A percentile compares a stretch with the other conserved stretches of the same genome.
Conservation (phyloP, 2,888 invertebrate genomes). For the Sycophila texana region DNA sequence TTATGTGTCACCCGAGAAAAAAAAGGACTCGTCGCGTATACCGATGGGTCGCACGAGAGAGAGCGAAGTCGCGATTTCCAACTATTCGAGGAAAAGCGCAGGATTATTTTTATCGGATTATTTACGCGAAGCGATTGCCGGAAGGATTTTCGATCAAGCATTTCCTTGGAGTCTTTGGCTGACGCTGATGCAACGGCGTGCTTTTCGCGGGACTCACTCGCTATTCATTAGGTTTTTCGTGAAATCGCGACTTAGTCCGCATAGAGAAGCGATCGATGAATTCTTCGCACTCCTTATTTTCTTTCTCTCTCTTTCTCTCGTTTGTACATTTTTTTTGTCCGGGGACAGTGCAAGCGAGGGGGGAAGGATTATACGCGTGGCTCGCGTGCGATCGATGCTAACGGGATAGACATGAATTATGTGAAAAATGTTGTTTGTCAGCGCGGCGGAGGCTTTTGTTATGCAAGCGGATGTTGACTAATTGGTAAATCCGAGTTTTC, state of each 20-base stretch:
- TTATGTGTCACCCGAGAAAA: background rate
- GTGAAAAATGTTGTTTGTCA: constrained; percentile 31
- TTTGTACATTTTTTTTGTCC: constrained; percentile 11
- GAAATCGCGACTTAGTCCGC: constrained; percentile 39
- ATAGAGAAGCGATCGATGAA: constrained; percentile 36
- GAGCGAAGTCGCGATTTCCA: background rate
- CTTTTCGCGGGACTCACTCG: constrained; percentile 43
- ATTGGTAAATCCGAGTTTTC: constrained; percentile 19
- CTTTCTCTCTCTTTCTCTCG: background rate
- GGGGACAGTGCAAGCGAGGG: background rate
- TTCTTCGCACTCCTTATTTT: background rate
- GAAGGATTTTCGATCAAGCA: constrained; percentile 27
- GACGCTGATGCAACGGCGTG: constrained; percentile 17
- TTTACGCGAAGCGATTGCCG: background rate
- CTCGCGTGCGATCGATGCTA: background rate
- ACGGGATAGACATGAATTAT: background rate
- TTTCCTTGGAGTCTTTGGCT: constrained; percentile 3
- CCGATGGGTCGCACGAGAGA: background rate
- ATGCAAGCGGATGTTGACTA: constrained; percentile 37
- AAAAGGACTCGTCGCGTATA: background rate
- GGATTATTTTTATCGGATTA: background rate
- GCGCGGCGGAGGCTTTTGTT: background rate
- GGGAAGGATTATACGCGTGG: constrained; percentile 20
- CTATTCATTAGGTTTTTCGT: constrained; percentile 51
- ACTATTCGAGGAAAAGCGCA: constrained; percentile 1